Conservation (phyloP, 1,140 invertebrate species). For the Venustaconcha ellipsiformis region DNA sequence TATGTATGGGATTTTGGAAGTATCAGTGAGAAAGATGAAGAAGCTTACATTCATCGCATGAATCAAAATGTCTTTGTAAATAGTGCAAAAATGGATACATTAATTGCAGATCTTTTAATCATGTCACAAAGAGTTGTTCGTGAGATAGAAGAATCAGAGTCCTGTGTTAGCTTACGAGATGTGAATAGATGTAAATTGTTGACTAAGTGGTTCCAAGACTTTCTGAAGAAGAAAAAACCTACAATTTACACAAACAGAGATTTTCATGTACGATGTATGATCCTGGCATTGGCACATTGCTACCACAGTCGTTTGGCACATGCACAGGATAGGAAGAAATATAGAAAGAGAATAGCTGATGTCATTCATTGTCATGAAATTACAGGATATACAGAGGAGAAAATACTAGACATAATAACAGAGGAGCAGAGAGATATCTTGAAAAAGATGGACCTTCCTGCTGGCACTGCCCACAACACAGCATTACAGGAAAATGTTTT, state of each 20-base stretch:
- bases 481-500: constrained; percentile 59
- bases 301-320: constrained; percentile 45
- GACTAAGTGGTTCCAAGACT: constrained; percentile 29
- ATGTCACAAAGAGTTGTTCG: constrained; percentile 35
- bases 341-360: constrained; percentile 21
- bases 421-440: constrained; percentile 27
- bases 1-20: constrained; percentile 45
- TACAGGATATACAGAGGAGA: neutral
- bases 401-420: constrained; percentile 14
- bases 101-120: constrained; percentile 18
- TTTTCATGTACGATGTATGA: constrained; percentile 21
- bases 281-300: constrained; percentile 48
- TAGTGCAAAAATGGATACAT: neutral
- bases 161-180: constrained; percentile 40
- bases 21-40: constrained; percentile 33
- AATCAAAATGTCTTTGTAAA: neutral
- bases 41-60: constrained; percentile 37
- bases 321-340: constrained; percentile 23
- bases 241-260: too few species aligned
- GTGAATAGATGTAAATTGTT: constrained; percentile 29
- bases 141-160: constrained; percentile 6
- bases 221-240: constrained; percentile 13
- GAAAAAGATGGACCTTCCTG: constrained; percentile 25
- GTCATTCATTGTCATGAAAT: constrained; percentile 19
- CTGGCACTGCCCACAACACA: constrained; percentile 36